Conservation (phyloP, 2,113 vertebrate genomes). For the Takifugu bimaculatus region DNA sequence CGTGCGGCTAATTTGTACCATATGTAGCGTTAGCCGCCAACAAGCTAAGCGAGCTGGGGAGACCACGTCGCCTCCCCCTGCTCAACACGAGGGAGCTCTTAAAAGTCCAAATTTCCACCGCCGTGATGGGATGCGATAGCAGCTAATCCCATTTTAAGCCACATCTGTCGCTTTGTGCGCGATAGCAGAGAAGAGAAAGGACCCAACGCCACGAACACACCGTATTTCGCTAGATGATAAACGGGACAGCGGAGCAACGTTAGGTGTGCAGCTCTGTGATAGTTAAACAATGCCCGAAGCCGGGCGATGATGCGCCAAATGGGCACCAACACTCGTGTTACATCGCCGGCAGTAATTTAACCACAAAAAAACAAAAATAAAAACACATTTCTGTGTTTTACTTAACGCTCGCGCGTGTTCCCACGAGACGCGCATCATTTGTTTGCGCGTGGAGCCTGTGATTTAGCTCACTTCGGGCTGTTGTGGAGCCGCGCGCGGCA, state of each 20-base stretch:
- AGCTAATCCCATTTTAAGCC: not conserved
- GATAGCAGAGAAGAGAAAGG: not conserved
- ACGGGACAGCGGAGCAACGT: conserved; percentile 19
- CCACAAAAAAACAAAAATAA: too few species aligned
- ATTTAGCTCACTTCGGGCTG: conserved; percentile 5
- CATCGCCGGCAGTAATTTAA: too few species aligned
- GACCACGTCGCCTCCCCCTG: conserved; percentile 40
- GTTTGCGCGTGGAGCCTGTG: not conserved
- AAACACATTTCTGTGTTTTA: too few species aligned
- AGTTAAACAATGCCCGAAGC: conserved; percentile 52
- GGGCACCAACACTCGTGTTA: not conserved
- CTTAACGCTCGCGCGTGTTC: not conserved
- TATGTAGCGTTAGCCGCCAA: conserved; percentile 38
- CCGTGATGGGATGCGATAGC: not conserved
- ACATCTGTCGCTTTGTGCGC: not conserved
- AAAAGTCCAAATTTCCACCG: not conserved
- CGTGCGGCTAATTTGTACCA: conserved; percentile 30
- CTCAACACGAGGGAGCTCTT: conserved; percentile 48
- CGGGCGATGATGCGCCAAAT: conserved; percentile 12
- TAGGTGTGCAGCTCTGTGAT: conserved; percentile 44
- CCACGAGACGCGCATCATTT: not conserved
- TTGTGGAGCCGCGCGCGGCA: conserved; percentile 15
- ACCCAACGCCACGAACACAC: not conserved
- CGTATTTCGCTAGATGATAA: not conserved
- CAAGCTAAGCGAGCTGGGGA: conserved; percentile 45